Percentiles rank a stretch among this genome's conserved stretches.
Conservation (phyloP, 2,113 vertebrate species). For the Neomonachus schauinslandi region DNA sequence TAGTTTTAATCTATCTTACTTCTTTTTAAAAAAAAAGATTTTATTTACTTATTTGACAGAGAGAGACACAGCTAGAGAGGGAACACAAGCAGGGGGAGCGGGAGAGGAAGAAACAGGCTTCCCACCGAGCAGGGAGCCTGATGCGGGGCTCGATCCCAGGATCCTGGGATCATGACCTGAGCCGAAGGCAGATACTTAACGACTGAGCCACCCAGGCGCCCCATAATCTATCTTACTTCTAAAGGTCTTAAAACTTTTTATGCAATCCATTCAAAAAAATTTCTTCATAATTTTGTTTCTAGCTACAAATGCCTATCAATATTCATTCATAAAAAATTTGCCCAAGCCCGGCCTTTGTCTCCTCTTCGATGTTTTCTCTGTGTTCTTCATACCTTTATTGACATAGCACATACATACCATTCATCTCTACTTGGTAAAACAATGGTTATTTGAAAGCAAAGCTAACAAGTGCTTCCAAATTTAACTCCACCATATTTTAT, state of each 20-base stretch:
- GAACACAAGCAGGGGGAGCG: too few species aligned
- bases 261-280: neutral
- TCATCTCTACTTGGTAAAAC: neutral
- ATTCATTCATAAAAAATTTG: neutral
- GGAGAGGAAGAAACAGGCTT: too few species aligned
- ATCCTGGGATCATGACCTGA: too few species aligned
- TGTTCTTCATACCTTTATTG: neutral
- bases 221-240: neutral
- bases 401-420: neutral
- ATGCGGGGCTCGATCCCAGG: too few species aligned
- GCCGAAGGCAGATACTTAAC: too few species aligned
- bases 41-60: too few species aligned
- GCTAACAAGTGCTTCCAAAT: neutral
- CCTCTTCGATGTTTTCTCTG: neutral
- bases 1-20: constrained; percentile 3
- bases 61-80: too few species aligned
- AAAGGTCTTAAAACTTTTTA: constrained; percentile 11
- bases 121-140: too few species aligned
- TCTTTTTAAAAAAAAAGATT: neutral
- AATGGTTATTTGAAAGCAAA: neutral
- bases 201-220: too few species aligned
- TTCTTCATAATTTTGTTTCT: neutral
- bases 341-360: neutral
- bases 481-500: neutral
- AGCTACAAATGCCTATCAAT: neutral